Conservation (phyloP, 2,888 invertebrate species). For the Carterocephalus palaemon region DNA sequence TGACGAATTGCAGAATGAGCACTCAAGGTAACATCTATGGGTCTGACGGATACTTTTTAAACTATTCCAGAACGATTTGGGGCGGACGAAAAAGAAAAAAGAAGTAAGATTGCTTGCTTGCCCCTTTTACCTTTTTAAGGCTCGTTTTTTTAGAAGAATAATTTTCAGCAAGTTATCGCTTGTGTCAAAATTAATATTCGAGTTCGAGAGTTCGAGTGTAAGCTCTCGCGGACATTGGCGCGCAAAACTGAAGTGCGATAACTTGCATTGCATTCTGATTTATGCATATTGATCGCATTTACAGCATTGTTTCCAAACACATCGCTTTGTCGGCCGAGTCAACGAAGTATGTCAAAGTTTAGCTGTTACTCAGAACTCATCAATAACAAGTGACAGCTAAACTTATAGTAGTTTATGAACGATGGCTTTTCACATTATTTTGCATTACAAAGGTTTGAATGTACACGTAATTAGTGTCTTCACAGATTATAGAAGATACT, state of each 20-base stretch:
- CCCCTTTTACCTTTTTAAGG: constrained; percentile 77
- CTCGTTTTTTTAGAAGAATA: constrained; percentile 74
- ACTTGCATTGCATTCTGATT: constrained; percentile 69
- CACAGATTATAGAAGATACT: constrained; percentile 6
- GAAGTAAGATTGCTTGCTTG: constrained; percentile 92
- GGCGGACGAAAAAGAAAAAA: constrained; percentile 99
- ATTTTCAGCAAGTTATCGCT: constrained; percentile 75
- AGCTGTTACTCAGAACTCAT: constrained; percentile 50
- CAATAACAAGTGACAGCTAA: constrained; percentile 53
- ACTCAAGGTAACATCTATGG: constrained; percentile 35
- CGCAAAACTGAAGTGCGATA: constrained; percentile 61
- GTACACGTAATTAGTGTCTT: constrained; percentile 34
- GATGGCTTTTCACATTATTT: constrained; percentile 68
- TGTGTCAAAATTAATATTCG: constrained; percentile 55
- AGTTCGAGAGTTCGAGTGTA: constrained; percentile 43
- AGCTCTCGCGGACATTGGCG: constrained; percentile 54
- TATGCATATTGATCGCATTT: constrained; percentile 67
- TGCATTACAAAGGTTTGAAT: constrained; percentile 45
- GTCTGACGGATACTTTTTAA: constrained; percentile 72
- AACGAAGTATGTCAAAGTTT: constrained; percentile 52
- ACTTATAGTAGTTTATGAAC: constrained; percentile 52
- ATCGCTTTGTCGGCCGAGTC: constrained; percentile 70
- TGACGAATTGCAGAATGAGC: constrained; percentile 21
- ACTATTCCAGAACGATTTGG: constrained; percentile 91
- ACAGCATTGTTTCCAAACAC: constrained; percentile 66